Conservation (phyloP, 2,888 invertebrate species). For the Tetragonisca angustula region DNA sequence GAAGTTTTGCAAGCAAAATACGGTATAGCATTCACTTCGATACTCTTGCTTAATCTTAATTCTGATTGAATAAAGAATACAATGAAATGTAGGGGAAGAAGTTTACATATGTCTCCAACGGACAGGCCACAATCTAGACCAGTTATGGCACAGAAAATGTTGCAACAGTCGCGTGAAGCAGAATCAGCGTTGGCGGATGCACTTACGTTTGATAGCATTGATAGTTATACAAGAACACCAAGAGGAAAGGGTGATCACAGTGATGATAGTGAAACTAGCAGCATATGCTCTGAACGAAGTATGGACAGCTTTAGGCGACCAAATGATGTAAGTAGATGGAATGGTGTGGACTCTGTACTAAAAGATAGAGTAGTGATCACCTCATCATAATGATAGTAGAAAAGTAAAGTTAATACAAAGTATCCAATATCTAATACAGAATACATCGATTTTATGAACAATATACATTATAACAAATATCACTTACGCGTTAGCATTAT, state of each 20-base stretch:
- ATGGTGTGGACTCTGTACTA: background rate
- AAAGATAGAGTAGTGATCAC: slow-evolving; percentile 1
- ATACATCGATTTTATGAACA: slow-evolving; percentile 3
- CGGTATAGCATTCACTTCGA: slow-evolving; percentile 64
- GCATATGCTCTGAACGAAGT: slow-evolving; percentile 96
- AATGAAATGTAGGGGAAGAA: slow-evolving; percentile 74
- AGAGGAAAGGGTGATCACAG: slow-evolving; percentile 87
- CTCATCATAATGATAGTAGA: background rate
- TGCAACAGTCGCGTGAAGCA: slow-evolving; percentile 94
- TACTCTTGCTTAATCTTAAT: background rate
- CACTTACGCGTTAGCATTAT: slow-evolving; percentile 29
- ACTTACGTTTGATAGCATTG: slow-evolving; percentile 83
- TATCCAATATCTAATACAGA: background rate
- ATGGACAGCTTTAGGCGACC: slow-evolving; percentile 92
- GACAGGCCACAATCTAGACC: slow-evolving; percentile 86
- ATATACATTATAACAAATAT: slow-evolving; percentile 13
- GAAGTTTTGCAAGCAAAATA: slow-evolving; percentile 79
- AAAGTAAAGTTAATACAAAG: slow-evolving; percentile 24
- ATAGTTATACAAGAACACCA: slow-evolving; percentile 78
- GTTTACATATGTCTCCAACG: slow-evolving; percentile 83
- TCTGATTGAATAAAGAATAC: background rate
- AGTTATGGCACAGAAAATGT: slow-evolving; percentile 92
- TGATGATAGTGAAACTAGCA: slow-evolving; percentile 97
- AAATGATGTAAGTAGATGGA: slow-evolving; percentile 89
- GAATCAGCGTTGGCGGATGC: slow-evolving; percentile 93